Percentiles rank a stretch among this genome's conserved stretches.
These are phyloP conservation scores for Conchocele bisecta DNA, from an alignment of 2,888 invertebrate species.

Conservation along the genomic window DNA sequence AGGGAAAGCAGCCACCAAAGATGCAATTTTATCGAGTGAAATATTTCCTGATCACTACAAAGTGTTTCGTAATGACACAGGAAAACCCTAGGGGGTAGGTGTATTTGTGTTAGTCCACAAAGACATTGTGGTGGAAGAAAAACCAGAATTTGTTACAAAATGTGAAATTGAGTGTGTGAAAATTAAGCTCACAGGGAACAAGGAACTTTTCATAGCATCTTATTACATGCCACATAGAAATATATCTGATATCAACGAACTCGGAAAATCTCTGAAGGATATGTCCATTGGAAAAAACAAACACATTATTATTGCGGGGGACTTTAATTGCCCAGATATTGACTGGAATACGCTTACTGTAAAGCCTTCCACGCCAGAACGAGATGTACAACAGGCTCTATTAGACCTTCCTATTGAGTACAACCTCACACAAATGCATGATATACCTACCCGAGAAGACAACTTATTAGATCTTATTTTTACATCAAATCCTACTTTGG, in stretches of 20 bases:
- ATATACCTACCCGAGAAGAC: conserved; percentile 24
- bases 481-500: conserved; percentile 34
- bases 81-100: conserved; percentile 38
- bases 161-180: conserved; percentile 48
- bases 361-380: neutral
- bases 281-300: neutral
- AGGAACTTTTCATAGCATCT: conserved; percentile 27
- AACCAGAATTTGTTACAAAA: conserved; percentile 35
- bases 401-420: conserved; percentile 17
- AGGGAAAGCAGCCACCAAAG: conserved; percentile 21
- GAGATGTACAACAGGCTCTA: conserved; percentile 20
- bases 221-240: conserved; percentile 45
- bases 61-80: conserved; percentile 35
- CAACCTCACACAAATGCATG: conserved; percentile 35
- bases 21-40: conserved; percentile 30
- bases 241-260: conserved; percentile 5
- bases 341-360: conserved; percentile 22
- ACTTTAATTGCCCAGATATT: conserved; percentile 32
- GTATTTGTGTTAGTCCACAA: conserved; percentile 39
- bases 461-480: conserved; percentile 36
- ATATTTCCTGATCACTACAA: conserved; percentile 39
- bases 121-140: conserved; percentile 29
- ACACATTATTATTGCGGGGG: conserved; percentile 21
- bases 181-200: conserved; percentile 28
- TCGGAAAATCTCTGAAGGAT: conserved; percentile 16